Base-by-base conservation (phyloP, 2,113 vertebrate genomes). In the Chlorodrepanis virens region DNA sequence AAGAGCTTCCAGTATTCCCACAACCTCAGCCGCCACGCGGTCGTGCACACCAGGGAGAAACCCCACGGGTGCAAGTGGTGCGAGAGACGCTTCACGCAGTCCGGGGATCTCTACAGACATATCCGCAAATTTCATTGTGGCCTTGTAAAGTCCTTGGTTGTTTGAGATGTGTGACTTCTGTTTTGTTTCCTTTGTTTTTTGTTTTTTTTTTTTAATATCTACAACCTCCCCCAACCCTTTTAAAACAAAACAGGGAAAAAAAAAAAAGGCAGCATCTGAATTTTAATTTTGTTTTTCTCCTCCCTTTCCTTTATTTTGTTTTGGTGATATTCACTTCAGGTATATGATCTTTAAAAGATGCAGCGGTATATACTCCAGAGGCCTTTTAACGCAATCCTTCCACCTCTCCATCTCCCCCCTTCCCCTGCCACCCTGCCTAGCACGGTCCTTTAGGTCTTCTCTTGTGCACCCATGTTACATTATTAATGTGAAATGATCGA, bases 1-100 rank as follows among this genome's bases (percentile, higher is more conserved):
- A 99, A 99, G 98, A 98, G 99, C 98, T 99, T 99, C 98, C 99
- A 99, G 98, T 99, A 99, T 94, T 99, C 99, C 3, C 99, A 99
- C 97, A 99, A 99, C 97, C 98, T 99, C 90, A 99, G 99, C 97
- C 99, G 99, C 54, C 99, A 99, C 21, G 99, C 99, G 0, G 99
- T 99, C 15, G 99, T 99, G 83, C 99, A 99, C 98, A 99, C 99
- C 1, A 97, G 99, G 5, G 99, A 99, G 97, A 99, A 99, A 83
- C 99, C 99, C 14, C 99, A 99, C 9, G 99, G 99, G 33, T 99
- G 99, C 96, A 99, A 99, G 97, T 99, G 99, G 99, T 99, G 99
- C 2, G 99, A 99, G 92, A 98, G 99, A 70, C 99, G 99, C 53
- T 99, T 99, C 98, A 99, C 99, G 4, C 99, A 99, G 97, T 99